Base-by-base conservation (phyloP, 2,888 invertebrate genomes). In the Ernsta delagoae region DNA sequence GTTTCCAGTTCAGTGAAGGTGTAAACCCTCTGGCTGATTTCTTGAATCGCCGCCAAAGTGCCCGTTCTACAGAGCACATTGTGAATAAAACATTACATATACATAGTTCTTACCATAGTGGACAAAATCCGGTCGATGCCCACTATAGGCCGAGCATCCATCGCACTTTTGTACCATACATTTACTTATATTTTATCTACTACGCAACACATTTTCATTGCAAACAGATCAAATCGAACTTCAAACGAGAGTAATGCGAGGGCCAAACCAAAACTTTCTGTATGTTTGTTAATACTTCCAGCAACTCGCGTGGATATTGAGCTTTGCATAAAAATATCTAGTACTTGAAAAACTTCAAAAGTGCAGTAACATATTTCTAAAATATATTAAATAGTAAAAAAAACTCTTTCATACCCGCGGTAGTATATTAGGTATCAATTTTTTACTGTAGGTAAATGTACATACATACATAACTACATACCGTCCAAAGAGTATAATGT, bases 31-130 rank as follows among this genome's bases (percentile, higher is more conserved):
- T 66, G 71, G 74, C 78, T 83, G 84, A 86, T 87, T 86, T 86
- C 79, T 88, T 89, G 89, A 88, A 85, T 75, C 79, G 78, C 66
- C 74, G 88, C 89, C 89, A 87, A 89, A 81, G 76, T 79, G 79
- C 78, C 77, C 78, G 75, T 79, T 80, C 76, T 84, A 83, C 83
- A 82, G 82, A 74, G 79, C 82, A 81, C 77, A 78, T 70, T 71
- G 74, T 78, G 87, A 84, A 87, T 83, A 78, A 78, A 77, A 75
- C 73, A 78, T 76, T 74, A 72, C 71, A 73, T 65, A 59, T n/a
- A n/a, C n/a, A n/a, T 59, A 69, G 67, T 72, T 74, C 72, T 77
- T 72, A 75, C 70, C 16, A 63, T 69, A 65, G 70, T 70, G 73
- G 69, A 70, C 72, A 64, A 64, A 72, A 67, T 74, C 61, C 66